A percentile compares a stretch with the other conserved stretches of the same genome.
Conservation (phyloP, 2,113 vertebrate genomes). For the Dasyurus viverrinus region DNA sequence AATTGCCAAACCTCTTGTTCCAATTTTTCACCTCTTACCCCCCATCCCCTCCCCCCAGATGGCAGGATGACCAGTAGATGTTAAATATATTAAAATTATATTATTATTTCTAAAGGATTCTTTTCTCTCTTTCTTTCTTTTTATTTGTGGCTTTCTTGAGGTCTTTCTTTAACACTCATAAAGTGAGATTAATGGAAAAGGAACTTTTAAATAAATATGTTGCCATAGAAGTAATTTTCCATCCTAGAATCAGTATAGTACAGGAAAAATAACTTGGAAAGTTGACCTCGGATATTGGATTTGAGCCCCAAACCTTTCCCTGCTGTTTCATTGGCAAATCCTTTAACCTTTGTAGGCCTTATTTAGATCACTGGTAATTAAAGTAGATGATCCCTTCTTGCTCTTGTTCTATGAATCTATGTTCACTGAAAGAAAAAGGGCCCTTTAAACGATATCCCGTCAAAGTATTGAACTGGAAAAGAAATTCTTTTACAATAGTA, state of each 20-base stretch:
- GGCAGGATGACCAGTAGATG: too few species aligned
- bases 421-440: neutral
- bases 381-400: neutral
- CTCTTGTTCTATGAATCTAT: neutral
- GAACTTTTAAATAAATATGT: neutral
- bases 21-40: too few species aligned
- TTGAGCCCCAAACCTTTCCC: neutral
- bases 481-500: neutral
- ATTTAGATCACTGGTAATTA: constrained; percentile 10
- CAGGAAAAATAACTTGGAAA: neutral
- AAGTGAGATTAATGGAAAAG: neutral
- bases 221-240: neutral
- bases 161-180: neutral
- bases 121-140: neutral
- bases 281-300: neutral
- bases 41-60: too few species aligned
- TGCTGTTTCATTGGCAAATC: neutral
- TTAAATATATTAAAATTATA: too few species aligned
- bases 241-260: neutral
- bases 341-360: neutral
- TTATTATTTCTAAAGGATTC: neutral
- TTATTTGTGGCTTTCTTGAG: neutral
- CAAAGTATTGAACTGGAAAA: neutral
- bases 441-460: neutral
- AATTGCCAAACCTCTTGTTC: too few species aligned